These are phyloP conservation scores for Ruditapes philippinarum DNA, from an alignment of 1,140 invertebrate genomes.

Conservation along the genomic window DNA sequence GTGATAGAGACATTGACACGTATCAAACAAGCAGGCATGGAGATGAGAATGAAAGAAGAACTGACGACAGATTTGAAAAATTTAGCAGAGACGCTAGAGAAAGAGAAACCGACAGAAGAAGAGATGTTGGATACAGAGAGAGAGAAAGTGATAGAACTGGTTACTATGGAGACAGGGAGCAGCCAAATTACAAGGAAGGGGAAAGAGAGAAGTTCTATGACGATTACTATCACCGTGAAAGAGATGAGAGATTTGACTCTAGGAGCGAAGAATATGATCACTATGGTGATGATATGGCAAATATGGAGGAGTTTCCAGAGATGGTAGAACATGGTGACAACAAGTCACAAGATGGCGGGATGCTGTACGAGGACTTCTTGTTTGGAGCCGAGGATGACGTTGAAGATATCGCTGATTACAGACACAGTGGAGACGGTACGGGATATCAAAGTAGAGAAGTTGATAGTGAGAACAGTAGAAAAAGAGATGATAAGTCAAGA, in stretches of 20 bases:
- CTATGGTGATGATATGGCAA: neutral
- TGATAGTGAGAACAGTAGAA: neutral
- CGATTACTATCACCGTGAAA: neutral
- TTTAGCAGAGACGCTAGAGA: neutral
- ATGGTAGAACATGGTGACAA: neutral
- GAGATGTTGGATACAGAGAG: neutral
- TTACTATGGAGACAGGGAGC: neutral
- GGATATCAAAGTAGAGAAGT: neutral
- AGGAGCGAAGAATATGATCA: constrained; percentile 3
- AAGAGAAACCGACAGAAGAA: neutral
- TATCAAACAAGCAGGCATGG: neutral
- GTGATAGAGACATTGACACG: neutral
- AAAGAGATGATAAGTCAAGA: too few relatives aligned
- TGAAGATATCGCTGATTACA: neutral
- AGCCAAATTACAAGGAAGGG: neutral
- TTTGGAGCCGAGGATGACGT: neutral
- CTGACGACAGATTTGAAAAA: neutral
- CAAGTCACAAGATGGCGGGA: neutral
- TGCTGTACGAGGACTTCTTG: constrained; percentile 15
- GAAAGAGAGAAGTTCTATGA: neutral
- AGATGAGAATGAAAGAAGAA: neutral
- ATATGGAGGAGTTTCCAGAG: neutral
- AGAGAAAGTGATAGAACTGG: neutral
- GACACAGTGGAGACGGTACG: neutral
- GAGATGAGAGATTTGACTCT: neutral